Conservation (phyloP, 92 coral and sea anemone genomes). For the Siderastrea siderea region DNA sequence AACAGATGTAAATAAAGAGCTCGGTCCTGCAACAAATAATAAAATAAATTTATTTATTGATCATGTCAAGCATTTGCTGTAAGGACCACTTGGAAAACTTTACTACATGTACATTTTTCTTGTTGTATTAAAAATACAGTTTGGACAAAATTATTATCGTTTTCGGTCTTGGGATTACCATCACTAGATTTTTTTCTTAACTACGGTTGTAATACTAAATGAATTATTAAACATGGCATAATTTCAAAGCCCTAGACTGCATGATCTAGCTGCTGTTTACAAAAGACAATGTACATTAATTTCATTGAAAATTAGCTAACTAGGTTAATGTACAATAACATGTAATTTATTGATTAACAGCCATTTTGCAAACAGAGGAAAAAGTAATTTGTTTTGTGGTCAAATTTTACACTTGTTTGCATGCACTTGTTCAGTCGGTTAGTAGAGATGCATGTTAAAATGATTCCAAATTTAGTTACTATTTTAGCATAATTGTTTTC, state of each 20-base stretch:
- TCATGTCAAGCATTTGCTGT: too few species aligned
- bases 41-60: too few species aligned
- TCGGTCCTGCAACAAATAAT: too few species aligned
- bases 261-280: neutral
- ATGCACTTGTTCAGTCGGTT: too few species aligned
- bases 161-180: neutral
- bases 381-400: neutral
- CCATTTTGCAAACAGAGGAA: conserved; percentile 22
- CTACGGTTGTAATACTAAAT: conserved; percentile 3
- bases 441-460: too few species aligned
- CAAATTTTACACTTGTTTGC: too few species aligned
- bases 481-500: neutral
- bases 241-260: neutral
- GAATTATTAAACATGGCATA: neutral
- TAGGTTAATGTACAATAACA: conserved; percentile 11
- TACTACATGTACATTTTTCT: neutral
- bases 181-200: neutral
- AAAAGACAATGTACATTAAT: neutral
- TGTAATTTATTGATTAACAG: conserved; percentile 16
- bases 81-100: too few species aligned
- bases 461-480: neutral
- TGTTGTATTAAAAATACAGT: neutral
- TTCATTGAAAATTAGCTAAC: conserved; percentile 7
- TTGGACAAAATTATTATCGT: conserved; percentile 4
- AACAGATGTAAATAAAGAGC: too few species aligned